Percentiles rank a stretch among this genome's conserved stretches.
These are phyloP conservation scores for Alauda arvensis DNA, from an alignment of 2,797 vertebrate genomes.

Conservation along the genomic window DNA sequence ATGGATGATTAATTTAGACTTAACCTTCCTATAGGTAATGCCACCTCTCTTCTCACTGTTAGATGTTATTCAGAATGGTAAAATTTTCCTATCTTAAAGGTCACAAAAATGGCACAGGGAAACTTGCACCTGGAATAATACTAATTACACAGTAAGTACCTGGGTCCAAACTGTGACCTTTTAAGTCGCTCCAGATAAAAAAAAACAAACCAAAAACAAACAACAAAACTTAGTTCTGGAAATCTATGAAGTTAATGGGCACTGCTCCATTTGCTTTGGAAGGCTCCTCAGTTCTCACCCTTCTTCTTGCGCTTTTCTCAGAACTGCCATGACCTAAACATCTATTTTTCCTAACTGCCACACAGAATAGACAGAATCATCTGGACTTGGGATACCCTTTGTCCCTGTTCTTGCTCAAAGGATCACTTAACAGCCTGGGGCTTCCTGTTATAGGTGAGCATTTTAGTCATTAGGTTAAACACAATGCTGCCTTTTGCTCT, in stretches of 20 bases:
- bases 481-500: background rate
- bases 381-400: background rate
- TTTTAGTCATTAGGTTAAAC: background rate
- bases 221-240: background rate
- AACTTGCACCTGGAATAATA: background rate
- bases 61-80: background rate
- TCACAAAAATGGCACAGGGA: background rate
- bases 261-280: background rate
- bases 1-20: background rate
- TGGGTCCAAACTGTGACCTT: background rate
- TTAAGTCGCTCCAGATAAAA: background rate
- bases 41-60: background rate
- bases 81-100: background rate
- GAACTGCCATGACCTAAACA: background rate
- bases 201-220: background rate
- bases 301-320: background rate
- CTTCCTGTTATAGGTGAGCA: accelerated
- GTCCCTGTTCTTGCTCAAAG: background rate
- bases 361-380: background rate
- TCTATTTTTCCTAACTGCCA: background rate
- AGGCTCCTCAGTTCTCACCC: background rate
- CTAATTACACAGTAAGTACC: background rate
- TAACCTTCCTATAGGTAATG: background rate
- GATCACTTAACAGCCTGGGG: background rate
- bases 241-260: background rate